Evolutionary conservation across 2,797 vertebrate species (phyloP).

Genomic region (Microctenopoma stevenorrisi): DNA sequence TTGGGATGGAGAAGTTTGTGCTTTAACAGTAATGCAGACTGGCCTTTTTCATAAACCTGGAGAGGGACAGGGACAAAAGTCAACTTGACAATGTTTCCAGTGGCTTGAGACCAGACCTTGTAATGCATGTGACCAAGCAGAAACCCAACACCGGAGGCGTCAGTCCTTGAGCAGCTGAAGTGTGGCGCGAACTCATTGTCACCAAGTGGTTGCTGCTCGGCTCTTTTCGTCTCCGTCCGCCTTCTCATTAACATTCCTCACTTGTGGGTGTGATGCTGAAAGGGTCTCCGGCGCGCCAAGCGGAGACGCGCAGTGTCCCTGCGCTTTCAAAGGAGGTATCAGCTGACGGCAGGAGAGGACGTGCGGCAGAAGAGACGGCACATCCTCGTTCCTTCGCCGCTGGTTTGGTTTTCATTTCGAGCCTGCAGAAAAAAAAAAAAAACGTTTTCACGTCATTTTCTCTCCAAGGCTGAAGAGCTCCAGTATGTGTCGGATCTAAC

Average conservation of each 20-base stretch:
- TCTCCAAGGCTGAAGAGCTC: constrained; percentile 40
- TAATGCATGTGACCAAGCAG: not conserved
- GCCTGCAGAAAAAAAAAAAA: constrained; percentile 53
- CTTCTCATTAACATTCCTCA: constrained; percentile 77
- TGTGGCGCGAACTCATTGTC: not conserved
- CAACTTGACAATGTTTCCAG: not conserved
- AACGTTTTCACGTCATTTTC: constrained; percentile 14
- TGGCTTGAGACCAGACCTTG: not conserved
- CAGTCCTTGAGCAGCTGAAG: not conserved
- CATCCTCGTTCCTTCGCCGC: constrained; percentile 70
- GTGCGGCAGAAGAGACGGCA: constrained; percentile 59
- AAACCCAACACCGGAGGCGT: not conserved
- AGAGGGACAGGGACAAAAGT: no score
- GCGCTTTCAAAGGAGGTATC: constrained; percentile 83
- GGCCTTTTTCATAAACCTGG: no score
- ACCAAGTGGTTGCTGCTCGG: constrained; percentile 51
- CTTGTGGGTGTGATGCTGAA: constrained; percentile 77
- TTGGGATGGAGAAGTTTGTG: no score
- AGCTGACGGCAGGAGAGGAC: constrained; percentile 77
- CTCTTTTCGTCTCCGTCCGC: constrained; percentile 67
- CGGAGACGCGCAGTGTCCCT: constrained; percentile 77
- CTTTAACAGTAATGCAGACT: no score
- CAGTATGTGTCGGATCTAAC: constrained; percentile 89
- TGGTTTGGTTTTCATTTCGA: constrained; percentile 42
- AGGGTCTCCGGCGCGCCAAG: constrained; percentile 69